Evolutionary conservation across 2,888 invertebrate species (phyloP), one percentile per base, ranked within the genome.

Genomic region (Parnassius apollo): DNA sequence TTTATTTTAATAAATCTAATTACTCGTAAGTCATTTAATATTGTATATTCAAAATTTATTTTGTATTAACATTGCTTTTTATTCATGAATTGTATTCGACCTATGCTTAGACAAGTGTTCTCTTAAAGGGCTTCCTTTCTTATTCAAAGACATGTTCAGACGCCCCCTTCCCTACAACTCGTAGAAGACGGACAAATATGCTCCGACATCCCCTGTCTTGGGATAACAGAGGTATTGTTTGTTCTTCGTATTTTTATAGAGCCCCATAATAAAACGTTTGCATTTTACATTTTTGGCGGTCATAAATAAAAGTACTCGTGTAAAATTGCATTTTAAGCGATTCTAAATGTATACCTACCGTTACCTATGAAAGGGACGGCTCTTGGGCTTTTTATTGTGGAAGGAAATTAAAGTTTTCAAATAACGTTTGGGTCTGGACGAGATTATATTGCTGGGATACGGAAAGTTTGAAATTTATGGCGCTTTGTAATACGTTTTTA

Each of bases 301-400:
- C 86, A 89, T 89, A 89, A 90, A 90, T 90, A 89, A 86, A 84
- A 83, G 79, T 81, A 73, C 82, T 81, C 81, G 79, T 80, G 83
- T 87, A 86, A 90, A 90, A 91, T 91, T 90, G 89, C 90, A 90
- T 88, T 90, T 88, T 88, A 90, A 91, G 89, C 88, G 87, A 88
- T 85, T 88, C 82, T 83, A 78, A 87, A 86, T 79, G 83, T 78
- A 78, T 70, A 73, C 66, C 69, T 57, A 62, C 83, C 81, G 82
- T 81, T 86, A 88, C 86, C 84, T 88, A 85, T 82, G 80, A 60
- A 64, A 64, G 64, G 60, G 73, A 76, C 75, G 75, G 77, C 72
- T 72, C 68, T 66, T 73, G 71, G 72, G 77, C 75, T 75, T 78
- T 81, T 75, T 75, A 75, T 71, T 77, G 62, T 57, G 54, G 55